Evolutionary conservation across 2,797 vertebrate species (phyloP).

Genomic region (Loriculus beryllinus): DNA sequence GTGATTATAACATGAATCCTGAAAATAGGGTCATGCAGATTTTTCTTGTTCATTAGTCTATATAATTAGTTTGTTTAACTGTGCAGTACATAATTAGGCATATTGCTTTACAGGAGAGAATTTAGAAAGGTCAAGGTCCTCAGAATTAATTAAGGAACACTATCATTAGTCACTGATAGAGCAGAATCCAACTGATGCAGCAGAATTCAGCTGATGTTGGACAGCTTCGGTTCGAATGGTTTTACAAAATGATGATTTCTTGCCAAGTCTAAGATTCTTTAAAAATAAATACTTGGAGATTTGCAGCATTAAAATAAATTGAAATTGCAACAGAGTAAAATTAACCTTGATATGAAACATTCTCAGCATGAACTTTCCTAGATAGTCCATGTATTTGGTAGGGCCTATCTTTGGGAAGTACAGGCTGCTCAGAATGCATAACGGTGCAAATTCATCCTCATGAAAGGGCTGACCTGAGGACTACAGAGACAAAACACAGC

Average conservation of each 20-base stretch:
- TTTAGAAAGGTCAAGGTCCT: slow-evolving; percentile 62
- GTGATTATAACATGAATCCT: slow-evolving; percentile 24
- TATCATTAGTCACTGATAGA: slow-evolving; percentile 19
- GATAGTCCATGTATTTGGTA: neutral
- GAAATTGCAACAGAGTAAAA: neutral
- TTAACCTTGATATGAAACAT: neutral
- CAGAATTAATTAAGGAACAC: slow-evolving; percentile 61
- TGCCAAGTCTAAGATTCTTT: neutral
- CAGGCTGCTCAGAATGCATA: neutral
- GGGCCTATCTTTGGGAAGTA: neutral
- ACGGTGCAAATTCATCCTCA: neutral
- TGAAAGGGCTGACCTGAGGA: neutral
- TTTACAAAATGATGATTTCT: neutral
- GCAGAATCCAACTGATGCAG: slow-evolving; percentile 25
- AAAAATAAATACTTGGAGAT: neutral
- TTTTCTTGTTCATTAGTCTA: slow-evolving; percentile 65
- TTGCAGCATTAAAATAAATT: neutral
- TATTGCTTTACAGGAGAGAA: slow-evolving; percentile 65
- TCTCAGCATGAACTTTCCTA: neutral
- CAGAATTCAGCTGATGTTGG: neutral
- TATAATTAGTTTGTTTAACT: slow-evolving; percentile 71
- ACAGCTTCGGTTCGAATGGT: neutral
- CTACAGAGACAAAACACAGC: neutral
- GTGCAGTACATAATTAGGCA: slow-evolving; percentile 61
- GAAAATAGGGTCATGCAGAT: slow-evolving; percentile 50